These are phyloP conservation scores for Caenorhabditis imperialis DNA, from an alignment of 2,888 invertebrate genomes.

Conservation along the genomic window DNA sequence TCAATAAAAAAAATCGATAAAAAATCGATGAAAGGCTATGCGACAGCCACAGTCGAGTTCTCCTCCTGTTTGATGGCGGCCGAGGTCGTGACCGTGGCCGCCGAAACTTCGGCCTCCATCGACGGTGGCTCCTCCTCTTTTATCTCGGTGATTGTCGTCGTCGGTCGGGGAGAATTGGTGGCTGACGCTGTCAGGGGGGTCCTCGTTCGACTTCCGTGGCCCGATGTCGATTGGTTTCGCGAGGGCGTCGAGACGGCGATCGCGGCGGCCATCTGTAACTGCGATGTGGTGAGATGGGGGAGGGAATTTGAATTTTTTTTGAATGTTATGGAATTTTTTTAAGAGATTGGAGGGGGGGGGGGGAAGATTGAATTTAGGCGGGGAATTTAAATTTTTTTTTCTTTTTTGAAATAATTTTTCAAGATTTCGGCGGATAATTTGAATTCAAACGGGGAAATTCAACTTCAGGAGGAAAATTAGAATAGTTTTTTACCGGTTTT, in stretches of 20 bases:
- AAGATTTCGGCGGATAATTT: too few species aligned
- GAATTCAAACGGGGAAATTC: too few species aligned
- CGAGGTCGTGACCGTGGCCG: constrained; percentile 6
- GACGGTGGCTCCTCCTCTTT: constrained; percentile 31
- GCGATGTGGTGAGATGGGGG: too few species aligned
- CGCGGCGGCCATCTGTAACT: constrained; percentile 43
- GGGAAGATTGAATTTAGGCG: too few species aligned
- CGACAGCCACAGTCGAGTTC: constrained; percentile 58
- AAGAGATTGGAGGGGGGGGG: neutral
- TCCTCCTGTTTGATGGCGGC: constrained; percentile 44
- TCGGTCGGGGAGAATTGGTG: constrained; percentile 57
- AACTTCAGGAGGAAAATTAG: too few species aligned
- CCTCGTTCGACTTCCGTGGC: constrained; percentile 53
- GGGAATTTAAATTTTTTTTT: too few species aligned
- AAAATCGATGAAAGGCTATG: too few species aligned
- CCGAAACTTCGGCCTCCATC: constrained; percentile 8
- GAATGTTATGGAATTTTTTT: neutral
- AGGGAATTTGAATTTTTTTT: neutral
- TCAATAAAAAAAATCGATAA: too few species aligned
- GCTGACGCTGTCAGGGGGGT: constrained; percentile 57
- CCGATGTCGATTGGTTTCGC: constrained; percentile 55
- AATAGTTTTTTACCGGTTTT: too few species aligned
- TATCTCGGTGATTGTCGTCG: constrained; percentile 23
- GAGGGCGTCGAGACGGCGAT: constrained; percentile 57
- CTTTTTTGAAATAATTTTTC: too few species aligned